Base-by-base conservation (phyloP, 2,888 invertebrate species). In the Teleogryllus oceanicus region DNA sequence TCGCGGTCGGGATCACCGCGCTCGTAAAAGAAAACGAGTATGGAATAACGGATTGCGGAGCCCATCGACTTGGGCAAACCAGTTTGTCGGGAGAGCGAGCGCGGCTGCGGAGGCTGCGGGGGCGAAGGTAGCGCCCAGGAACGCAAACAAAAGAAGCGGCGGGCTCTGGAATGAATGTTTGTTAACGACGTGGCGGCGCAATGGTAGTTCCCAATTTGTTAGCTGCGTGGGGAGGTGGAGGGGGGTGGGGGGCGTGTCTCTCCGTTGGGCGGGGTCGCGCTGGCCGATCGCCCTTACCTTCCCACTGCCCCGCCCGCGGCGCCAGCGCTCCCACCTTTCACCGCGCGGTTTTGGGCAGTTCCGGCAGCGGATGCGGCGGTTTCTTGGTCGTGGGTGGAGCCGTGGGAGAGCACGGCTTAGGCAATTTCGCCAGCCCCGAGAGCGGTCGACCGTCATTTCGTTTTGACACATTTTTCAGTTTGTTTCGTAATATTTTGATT, bases 191-290 rank as follows among this genome's bases (percentile, higher is more conserved):
- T 5, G 16, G 16, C 62, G 62, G 16, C 62, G 62, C 62, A n/a
- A 62, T 62, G 62, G 62, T 62, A 62, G 62, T 62, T 62, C 62
- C 62, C 62, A 62, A 62, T 62, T 62, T 62, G 62, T 62, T 62
- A 4, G 62, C n/a, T 62, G 62, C 62, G 16, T 12, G 62, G 13
- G 11, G 62, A 4, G 13, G 62, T 16, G 62, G 13, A 37, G 37
- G 62, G 62, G 62, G 62, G 62, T 4, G n/a, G 62, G 62, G 13
- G 16, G 62, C 62, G n/a, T n/a, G 13, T 13, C 62, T n/a, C 13
- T 13, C 12, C 1, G 62, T 4, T n/a, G 62, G n/a, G 16, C 0
- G 62, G 62, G 16, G 62, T n/a, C 62, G 1, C 18, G 13, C n/a
- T 13, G 62, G n/a, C 62, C 62, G 8, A 8, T 37, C 8, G 37